Conservation (phyloP, 2,797 vertebrate species). For the Sylvilagus floridanus region DNA sequence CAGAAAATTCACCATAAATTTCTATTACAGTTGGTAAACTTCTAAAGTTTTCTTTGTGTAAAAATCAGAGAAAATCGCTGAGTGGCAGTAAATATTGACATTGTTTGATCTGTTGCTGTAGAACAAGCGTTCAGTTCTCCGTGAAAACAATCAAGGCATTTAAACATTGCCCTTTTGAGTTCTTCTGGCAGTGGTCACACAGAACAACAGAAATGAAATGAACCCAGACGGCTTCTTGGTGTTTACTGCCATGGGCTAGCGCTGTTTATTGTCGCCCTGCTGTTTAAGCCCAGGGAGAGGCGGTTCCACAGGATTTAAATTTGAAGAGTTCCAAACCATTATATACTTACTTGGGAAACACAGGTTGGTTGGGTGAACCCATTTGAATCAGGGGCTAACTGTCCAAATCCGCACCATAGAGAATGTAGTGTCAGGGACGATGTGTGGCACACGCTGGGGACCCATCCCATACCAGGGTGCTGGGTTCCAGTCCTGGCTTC, state of each 20-base stretch:
- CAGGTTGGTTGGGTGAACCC: neutral
- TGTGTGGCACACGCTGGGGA: no score
- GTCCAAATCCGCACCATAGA: constrained; percentile 50
- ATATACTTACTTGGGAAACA: constrained; percentile 36
- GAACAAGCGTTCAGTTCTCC: neutral
- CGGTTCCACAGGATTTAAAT: neutral
- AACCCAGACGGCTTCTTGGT: neutral
- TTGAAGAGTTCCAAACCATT: constrained; percentile 4
- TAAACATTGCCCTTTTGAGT: neutral
- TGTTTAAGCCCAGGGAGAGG: neutral
- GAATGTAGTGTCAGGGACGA: neutral
- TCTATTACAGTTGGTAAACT: constrained; percentile 1
- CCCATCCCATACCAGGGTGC: no score
- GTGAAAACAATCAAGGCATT: constrained; percentile 43
- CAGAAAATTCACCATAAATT: constrained; percentile 43
- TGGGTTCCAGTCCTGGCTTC: no score
- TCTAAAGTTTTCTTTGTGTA: neutral
- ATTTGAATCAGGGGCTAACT: constrained; percentile 47
- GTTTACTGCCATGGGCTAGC: neutral
- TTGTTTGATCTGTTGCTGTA: constrained; percentile 18
- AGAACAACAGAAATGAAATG: neutral
- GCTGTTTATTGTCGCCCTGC: constrained; percentile 45
- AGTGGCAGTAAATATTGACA: neutral
- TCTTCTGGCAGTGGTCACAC: neutral
- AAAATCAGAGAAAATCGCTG: constrained; percentile 39